Conservation (phyloP, 2,113 vertebrate species). For the Cololabis saira region DNA sequence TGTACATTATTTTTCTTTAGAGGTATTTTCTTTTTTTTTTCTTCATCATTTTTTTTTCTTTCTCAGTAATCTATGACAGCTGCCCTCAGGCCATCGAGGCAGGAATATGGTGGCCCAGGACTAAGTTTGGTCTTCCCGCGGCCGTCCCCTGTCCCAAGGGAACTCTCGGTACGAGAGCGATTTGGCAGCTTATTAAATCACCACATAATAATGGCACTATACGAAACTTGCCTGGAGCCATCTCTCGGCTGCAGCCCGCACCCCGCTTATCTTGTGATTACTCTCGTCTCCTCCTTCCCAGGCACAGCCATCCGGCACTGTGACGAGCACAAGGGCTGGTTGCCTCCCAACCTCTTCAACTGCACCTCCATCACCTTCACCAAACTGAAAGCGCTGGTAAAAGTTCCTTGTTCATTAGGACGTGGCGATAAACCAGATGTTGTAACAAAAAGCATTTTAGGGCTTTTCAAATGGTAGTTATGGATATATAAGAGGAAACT, state of each 20-base stretch:
- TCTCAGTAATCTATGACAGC: slow-evolving; percentile 95
- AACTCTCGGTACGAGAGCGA: slow-evolving; percentile 84
- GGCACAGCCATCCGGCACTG: slow-evolving; percentile 94
- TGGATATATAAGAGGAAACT: too few relatives aligned
- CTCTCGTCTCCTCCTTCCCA: slow-evolving; percentile 50
- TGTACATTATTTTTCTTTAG: slow-evolving; percentile 6
- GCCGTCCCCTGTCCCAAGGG: slow-evolving; percentile 92
- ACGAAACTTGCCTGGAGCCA: slow-evolving; percentile 50
- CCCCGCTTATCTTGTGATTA: slow-evolving; percentile 26
- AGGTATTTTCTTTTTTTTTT: slow-evolving; percentile 9
- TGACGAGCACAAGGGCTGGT: slow-evolving; percentile 95
- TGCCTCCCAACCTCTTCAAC: slow-evolving; percentile 94
- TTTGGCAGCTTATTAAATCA: slow-evolving; percentile 59
- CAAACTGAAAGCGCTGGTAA: slow-evolving; percentile 87
- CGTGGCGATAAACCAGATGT: not conserved
- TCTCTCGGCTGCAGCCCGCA: slow-evolving; percentile 29
- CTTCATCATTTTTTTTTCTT: slow-evolving; percentile 25
- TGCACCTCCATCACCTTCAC: slow-evolving; percentile 90
- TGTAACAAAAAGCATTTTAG: too few relatives aligned
- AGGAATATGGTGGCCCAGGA: slow-evolving; percentile 96
- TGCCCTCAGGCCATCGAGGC: slow-evolving; percentile 93
- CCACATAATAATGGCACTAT: slow-evolving; percentile 60
- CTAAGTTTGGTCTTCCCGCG: slow-evolving; percentile 93
- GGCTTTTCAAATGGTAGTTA: too few relatives aligned
- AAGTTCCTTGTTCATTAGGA: not conserved